Evolutionary conservation across 1,140 invertebrate genomes (phyloP).

Genomic region (Micrasema minimum): DNA sequence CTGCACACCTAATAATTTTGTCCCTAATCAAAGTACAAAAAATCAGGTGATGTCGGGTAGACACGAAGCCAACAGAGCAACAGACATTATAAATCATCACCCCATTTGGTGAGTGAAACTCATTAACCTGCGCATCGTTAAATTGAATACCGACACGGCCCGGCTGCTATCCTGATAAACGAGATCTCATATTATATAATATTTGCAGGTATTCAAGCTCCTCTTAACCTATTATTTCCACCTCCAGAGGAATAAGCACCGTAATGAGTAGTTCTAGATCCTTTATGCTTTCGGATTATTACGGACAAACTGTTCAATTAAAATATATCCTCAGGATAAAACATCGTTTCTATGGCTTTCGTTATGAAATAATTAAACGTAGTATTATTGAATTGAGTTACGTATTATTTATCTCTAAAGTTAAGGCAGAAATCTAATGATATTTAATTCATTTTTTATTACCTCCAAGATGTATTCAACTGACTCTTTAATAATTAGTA

Average conservation of each 20-base stretch:
- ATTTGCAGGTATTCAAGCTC: conserved; percentile 24
- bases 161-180: conserved; percentile 34
- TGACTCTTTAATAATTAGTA: too few relatives aligned
- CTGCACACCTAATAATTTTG: conserved; percentile 3
- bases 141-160: conserved; percentile 49
- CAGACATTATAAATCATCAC: conserved; percentile 54
- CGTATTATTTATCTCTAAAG: too few relatives aligned
- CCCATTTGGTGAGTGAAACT: conserved; percentile 51
- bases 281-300: not conserved
- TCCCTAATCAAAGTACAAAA: not conserved
- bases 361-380: too few relatives aligned
- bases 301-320: conserved; percentile 11
- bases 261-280: conserved; percentile 13
- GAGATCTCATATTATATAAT: conserved; percentile 15
- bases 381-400: too few relatives aligned
- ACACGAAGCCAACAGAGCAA: conserved; percentile 26
- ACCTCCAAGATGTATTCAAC: too few relatives aligned
- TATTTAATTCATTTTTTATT: too few relatives aligned
- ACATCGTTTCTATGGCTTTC: too few relatives aligned
- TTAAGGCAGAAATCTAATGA: too few relatives aligned
- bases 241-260: conserved; percentile 24
- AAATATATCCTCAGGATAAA: conserved; percentile 16
- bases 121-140: conserved; percentile 50
- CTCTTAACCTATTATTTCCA: conserved; percentile 21
- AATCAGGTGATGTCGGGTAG: conserved; percentile 15